These are phyloP conservation scores for Stomatorhinus ivindoensis DNA, from an alignment of 2,113 vertebrate species.

Conservation along the genomic window DNA sequence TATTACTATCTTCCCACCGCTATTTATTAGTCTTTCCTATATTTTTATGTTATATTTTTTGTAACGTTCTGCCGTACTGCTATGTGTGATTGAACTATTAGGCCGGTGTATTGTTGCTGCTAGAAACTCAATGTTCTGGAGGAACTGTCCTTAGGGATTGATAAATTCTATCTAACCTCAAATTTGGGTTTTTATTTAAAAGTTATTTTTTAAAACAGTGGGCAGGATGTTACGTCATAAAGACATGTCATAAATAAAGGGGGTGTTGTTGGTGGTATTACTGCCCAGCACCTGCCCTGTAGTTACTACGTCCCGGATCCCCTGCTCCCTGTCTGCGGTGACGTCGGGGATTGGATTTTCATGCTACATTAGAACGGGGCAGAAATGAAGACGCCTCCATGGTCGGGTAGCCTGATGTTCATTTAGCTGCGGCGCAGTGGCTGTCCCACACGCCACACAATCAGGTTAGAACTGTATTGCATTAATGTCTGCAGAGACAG, in stretches of 20 bases:
- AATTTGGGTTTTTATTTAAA: neutral
- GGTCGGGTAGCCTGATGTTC: slow-evolving; percentile 60
- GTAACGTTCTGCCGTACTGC: no score
- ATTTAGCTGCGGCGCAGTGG: slow-evolving; percentile 54
- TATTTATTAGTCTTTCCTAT: no score
- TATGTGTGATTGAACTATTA: no score
- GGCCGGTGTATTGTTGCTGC: no score
- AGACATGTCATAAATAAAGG: neutral
- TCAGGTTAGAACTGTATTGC: slow-evolving; percentile 53
- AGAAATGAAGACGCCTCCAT: slow-evolving; percentile 54
- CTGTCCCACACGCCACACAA: slow-evolving; percentile 50
- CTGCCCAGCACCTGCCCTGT: slow-evolving; percentile 25
- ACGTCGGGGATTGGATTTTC: slow-evolving; percentile 58
- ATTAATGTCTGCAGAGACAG: slow-evolving; percentile 40
- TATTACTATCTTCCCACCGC: no score
- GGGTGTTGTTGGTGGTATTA: slow-evolving; percentile 40
- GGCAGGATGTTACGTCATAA: neutral
- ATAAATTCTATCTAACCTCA: no score
- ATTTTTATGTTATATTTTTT: no score
- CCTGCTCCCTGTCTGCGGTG: slow-evolving; percentile 45
- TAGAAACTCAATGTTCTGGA: no score
- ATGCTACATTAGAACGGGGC: slow-evolving; percentile 50
- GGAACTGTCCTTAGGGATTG: no score
- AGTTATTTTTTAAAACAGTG: neutral
- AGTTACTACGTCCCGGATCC: no score